Conservation (phyloP, 1,140 invertebrate genomes). For the Pissodes strobi region DNA sequence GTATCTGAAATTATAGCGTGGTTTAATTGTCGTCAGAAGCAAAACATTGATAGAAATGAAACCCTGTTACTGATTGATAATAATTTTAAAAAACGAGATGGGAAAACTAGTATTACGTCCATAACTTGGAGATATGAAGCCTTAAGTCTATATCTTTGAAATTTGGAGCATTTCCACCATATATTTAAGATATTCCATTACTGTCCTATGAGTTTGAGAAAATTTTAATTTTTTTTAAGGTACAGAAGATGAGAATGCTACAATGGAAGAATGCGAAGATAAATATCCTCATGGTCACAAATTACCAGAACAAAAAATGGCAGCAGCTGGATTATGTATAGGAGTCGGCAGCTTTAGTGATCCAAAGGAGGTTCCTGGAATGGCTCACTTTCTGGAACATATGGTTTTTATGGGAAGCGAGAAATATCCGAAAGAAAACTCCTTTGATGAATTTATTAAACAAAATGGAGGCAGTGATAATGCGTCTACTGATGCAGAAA, state of each 20-base stretch:
- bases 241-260: neutral
- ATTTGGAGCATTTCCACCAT: too few relatives aligned
- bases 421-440: conserved; percentile 86
- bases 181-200: too few relatives aligned
- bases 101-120: too few relatives aligned
- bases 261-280: conserved; percentile 41
- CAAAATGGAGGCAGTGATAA: conserved; percentile 82
- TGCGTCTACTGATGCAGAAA: conserved; percentile 82
- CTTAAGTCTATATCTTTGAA: too few relatives aligned
- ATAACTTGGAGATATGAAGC: too few relatives aligned
- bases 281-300: conserved; percentile 7
- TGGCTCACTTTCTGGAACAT: conserved; percentile 95
- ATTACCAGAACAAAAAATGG: conserved; percentile 59
- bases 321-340: conserved; percentile 67
- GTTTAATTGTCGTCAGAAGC: too few relatives aligned
- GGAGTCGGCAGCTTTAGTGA: conserved; percentile 74
- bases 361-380: conserved; percentile 77
- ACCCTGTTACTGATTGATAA: too few relatives aligned
- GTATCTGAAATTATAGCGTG: too few relatives aligned
- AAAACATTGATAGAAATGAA: too few relatives aligned
- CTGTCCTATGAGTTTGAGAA: too few relatives aligned
- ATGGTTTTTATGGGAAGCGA: conserved; percentile 94
- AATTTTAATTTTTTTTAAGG: too few relatives aligned
- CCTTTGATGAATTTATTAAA: conserved; percentile 77
- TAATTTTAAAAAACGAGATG: too few relatives aligned